A percentile compares a stretch with the other conserved stretches of the same genome.
phyloP scores from a whole-genome alignment of 2,888 invertebrate genomes.

The Byasa hedistus region DNA sequence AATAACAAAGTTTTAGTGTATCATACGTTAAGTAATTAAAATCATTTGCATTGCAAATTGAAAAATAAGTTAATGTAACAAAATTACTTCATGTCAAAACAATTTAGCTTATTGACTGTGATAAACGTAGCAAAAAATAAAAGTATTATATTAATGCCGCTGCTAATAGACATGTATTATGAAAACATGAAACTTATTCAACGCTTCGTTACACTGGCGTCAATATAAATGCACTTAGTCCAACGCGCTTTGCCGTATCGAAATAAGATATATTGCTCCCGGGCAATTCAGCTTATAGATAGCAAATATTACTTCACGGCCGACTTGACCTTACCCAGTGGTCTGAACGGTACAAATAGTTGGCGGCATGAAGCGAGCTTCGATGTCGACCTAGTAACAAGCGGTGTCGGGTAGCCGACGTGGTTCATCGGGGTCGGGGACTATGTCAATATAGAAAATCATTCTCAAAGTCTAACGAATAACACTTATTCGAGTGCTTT shows the following conservation, averaged over 20 bases:
- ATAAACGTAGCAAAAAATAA: too few relatives aligned
- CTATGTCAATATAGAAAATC: constrained; percentile 40
- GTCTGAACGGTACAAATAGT: constrained; percentile 73
- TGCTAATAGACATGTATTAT: too few relatives aligned
- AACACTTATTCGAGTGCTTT: constrained; percentile 10
- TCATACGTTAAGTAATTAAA: too few relatives aligned
- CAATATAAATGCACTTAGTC: constrained; percentile 10
- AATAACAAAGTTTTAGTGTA: too few relatives aligned
- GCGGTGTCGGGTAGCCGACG: constrained; percentile 57
- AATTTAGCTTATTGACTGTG: too few relatives aligned
- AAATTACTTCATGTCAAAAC: too few relatives aligned
- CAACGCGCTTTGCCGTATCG: constrained; percentile 24
- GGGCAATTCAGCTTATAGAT: constrained; percentile 25
- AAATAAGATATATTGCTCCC: constrained; percentile 25
- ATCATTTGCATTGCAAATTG: too few relatives aligned
- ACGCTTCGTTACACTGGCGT: constrained; percentile 8
- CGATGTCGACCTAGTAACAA: constrained; percentile 60
- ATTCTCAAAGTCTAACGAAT: constrained; percentile 32
- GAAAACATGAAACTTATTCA: not conserved
- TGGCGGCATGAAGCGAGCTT: constrained; percentile 54
- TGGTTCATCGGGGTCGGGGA: constrained; percentile 43
- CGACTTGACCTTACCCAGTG: constrained; percentile 55
- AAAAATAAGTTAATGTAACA: too few relatives aligned
- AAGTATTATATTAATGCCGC: too few relatives aligned
- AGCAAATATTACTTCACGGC: constrained; percentile 41